phyloP scores from a whole-genome alignment of 2,888 invertebrate species.

The Neuroscelio doddi region DNA sequence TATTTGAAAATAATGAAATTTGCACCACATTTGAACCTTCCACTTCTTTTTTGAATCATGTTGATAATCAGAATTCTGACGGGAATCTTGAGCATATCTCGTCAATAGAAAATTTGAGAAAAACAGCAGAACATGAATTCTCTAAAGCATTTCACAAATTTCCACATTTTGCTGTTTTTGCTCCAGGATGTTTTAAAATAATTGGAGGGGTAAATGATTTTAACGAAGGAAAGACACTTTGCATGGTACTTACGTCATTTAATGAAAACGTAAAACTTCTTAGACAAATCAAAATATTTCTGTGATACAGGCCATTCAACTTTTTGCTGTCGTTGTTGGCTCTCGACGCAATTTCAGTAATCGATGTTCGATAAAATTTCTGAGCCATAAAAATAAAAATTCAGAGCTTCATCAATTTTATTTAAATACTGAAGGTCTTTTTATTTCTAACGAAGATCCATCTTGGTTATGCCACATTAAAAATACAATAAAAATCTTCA shows the following conservation, averaged over 20 bases:
- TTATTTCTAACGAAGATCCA: not conserved
- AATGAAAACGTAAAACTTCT: not conserved
- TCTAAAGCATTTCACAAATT: not conserved
- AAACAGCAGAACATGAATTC: not conserved
- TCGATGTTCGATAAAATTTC: not conserved
- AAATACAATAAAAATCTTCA: not conserved
- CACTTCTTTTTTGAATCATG: too few relatives aligned
- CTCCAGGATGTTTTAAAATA: not conserved
- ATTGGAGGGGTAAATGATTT: not conserved
- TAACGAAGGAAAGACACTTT: not conserved
- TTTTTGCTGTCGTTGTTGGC: not conserved
- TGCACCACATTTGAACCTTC: too few relatives aligned
- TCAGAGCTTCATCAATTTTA: not conserved
- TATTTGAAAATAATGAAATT: too few relatives aligned
- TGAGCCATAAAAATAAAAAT: not conserved
- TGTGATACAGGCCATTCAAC: not conserved
- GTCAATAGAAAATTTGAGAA: not conserved
- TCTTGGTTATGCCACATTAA: not conserved
- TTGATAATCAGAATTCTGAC: too few relatives aligned
- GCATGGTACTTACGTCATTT: slow-evolving; percentile 1
- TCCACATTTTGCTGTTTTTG: not conserved
- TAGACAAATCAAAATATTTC: not conserved
- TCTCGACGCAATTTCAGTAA: not conserved
- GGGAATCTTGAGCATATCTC: too few relatives aligned
- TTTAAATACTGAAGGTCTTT: not conserved